Evolutionary conservation across 1,140 invertebrate species (phyloP).

Genomic region (Gryllus bimaculatus): DNA sequence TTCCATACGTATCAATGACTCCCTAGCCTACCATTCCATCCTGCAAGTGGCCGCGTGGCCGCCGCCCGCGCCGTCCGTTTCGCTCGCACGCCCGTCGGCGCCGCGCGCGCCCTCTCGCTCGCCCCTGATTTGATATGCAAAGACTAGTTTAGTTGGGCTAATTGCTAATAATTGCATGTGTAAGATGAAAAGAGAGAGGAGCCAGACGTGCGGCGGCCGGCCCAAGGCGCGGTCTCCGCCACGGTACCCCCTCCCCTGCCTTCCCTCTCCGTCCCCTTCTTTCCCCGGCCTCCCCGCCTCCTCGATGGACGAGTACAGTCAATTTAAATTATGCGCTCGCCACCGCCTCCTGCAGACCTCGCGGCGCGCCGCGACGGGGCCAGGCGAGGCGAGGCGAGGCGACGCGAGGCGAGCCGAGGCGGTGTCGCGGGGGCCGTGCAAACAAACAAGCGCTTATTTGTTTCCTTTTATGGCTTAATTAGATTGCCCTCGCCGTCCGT

Average conservation of each 20-base stretch:
- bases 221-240: background rate
- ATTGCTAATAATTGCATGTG: slow-evolving; percentile 13
- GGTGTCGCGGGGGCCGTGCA: too few species aligned
- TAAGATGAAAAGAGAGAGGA: background rate
- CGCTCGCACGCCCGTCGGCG: background rate
- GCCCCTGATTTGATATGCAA: slow-evolving; percentile 14
- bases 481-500: too few species aligned
- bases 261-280: background rate
- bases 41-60: background rate
- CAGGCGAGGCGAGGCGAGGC: too few species aligned
- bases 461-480: too few species aligned
- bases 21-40: slow-evolving; percentile 12
- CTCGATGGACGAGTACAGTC: background rate
- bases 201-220: background rate
- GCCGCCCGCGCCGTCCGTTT: background rate
- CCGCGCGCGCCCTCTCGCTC: slow-evolving; percentile 4
- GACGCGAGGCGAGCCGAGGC: too few species aligned
- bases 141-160: slow-evolving; percentile 11
- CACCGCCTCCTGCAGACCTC: background rate
- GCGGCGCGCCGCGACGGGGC: too few species aligned
- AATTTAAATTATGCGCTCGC: background rate
- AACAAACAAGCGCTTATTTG: too few species aligned
- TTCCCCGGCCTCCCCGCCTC: too few species aligned
- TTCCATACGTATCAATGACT: slow-evolving; percentile 12
- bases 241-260: background rate